Evolutionary conservation across 2,113 vertebrate genomes (phyloP).

Genomic region (Orientallactaga bullata): DNA sequence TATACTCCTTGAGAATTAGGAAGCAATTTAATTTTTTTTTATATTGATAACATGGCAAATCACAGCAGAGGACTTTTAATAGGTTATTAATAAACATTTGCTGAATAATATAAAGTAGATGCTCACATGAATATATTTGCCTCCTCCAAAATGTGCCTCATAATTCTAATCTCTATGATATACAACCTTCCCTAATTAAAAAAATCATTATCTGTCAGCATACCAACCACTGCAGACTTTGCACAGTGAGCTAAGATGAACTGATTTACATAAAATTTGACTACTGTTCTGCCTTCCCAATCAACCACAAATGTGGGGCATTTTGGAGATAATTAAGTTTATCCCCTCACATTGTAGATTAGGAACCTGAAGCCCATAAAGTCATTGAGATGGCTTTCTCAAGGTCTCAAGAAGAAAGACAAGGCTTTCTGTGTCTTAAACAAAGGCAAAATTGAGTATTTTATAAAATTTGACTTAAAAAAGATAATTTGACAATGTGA

Average conservation of each 20-base stretch:
- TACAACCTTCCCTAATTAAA: constrained; percentile 19
- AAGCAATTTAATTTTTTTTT: neutral
- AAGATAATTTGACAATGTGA: neutral
- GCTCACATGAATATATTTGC: neutral
- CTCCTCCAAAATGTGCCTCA: neutral
- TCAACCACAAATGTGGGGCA: neutral
- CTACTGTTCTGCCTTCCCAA: constrained; percentile 12
- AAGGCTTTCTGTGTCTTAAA: neutral
- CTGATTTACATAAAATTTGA: neutral
- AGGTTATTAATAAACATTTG: constrained; percentile 37
- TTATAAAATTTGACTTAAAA: neutral
- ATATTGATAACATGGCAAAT: neutral
- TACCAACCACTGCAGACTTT: neutral
- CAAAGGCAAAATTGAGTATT: neutral
- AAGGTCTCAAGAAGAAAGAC: neutral
- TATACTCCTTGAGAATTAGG: neutral
- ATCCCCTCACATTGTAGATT: neutral
- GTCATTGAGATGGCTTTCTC: neutral
- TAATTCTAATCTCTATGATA: neutral
- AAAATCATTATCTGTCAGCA: neutral
- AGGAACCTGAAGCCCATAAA: neutral
- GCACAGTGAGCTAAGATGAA: neutral
- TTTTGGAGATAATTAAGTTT: neutral
- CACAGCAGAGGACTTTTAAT: neutral
- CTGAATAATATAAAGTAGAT: neutral